These are phyloP conservation scores for Caenorhabditis sulstoni DNA, from an alignment of 2,888 invertebrate species.

Conservation along the genomic window DNA sequence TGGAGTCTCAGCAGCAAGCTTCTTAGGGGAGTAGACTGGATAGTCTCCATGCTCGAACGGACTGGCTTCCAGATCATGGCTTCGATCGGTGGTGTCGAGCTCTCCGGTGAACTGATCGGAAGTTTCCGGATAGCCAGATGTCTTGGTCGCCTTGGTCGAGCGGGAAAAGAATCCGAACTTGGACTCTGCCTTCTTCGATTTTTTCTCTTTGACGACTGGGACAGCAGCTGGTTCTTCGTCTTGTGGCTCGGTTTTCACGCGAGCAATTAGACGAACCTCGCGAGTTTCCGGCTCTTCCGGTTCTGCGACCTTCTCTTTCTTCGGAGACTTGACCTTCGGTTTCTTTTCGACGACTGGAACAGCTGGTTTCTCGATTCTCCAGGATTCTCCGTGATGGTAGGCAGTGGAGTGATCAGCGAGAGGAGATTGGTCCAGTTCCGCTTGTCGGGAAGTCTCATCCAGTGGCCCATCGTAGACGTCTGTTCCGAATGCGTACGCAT, in stretches of 20 bases:
- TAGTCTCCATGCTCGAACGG: conserved; percentile 7
- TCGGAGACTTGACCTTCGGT: conserved; percentile 28
- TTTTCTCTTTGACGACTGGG: conserved; percentile 5
- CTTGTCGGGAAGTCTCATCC: conserved; percentile 29
- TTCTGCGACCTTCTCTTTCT: conserved; percentile 29
- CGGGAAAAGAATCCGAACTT: conserved; percentile 35
- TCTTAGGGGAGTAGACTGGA: conserved; percentile 17
- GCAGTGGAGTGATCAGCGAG: conserved; percentile 41
- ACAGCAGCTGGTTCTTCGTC: background rate
- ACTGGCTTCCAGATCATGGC: background rate
- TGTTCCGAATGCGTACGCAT: conserved; percentile 31
- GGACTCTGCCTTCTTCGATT: conserved; percentile 7
- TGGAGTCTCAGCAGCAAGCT: background rate
- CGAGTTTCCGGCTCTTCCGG: conserved; percentile 31
- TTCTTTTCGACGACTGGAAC: conserved; percentile 10
- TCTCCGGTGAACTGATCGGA: conserved; percentile 13
- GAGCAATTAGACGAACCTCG: background rate
- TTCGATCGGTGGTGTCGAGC: background rate
- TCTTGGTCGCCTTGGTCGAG: conserved; percentile 1
- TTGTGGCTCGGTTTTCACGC: background rate
- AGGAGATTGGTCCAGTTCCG: conserved; percentile 45
- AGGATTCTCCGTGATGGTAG: conserved; percentile 64
- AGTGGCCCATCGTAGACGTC: conserved; percentile 58
- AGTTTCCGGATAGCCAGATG: background rate
- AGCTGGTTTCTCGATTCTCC: conserved; percentile 30